Base-by-base conservation (phyloP, 30 jellyfish, hydroid and myxozoan genomes). In the Nemopilema nomurai region DNA sequence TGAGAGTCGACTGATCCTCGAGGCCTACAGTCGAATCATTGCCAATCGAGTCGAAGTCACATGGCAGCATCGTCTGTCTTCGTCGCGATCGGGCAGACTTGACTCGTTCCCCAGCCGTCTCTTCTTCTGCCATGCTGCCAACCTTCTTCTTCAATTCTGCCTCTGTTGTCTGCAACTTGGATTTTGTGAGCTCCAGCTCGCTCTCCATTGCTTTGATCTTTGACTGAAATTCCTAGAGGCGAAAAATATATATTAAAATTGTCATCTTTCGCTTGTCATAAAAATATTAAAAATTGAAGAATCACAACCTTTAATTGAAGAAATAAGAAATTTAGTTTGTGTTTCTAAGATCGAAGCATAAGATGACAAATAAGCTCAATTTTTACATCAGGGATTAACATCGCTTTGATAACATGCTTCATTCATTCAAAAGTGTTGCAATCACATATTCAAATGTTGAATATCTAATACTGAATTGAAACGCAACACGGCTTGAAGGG, bases 1-100 rank as follows among this genome's bases (percentile, higher is more conserved):
- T 82, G 27, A 84, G 93, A 4, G 93, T 84, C 22, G 93, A 74
- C 21, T 84, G 93, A 30, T 84, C 93, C 21, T 74, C 87, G 21
- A 84, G 67, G 63, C 93, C 76, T n/a, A 49, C 20, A 25, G 49
- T 62, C 24, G 83, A 19, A 19, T 24, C 74, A 29, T 63, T 62
- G 25, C 69, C 62, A 28, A 51, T 22, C 49, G 89, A 62, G 1
- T n/a, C 62, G 18, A 32, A 16, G 26, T 81, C 76, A 16, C 73
- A 25, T n/a, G 51, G 30, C 13, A 81, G 73, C 41, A 81, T 81
- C 32, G 90, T 67, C 25, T 63, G 90, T 18, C 90, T 74, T 23
- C 83, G 82, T 9, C 16, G 17, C 25, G 82, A 28, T 0, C 31
- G 53, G 18, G 51, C 51, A 27, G 64, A 49, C 51, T 63, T 57